Evolutionary conservation across 2,888 invertebrate species (phyloP).

Genomic region (Caenorhabditis panamensis): DNA sequence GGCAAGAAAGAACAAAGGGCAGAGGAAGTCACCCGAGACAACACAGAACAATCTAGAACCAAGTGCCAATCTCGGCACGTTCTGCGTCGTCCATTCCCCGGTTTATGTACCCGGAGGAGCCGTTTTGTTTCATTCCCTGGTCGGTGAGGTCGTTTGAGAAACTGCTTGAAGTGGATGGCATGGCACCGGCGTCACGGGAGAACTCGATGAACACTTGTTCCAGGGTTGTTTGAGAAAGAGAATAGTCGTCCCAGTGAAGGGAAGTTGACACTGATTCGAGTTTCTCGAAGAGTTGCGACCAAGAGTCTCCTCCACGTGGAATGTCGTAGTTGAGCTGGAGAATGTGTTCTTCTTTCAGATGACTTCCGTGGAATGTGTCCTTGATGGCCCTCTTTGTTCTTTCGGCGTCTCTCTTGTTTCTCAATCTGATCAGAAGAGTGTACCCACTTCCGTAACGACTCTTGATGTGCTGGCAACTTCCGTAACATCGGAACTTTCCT

Average conservation of each 20-base stretch:
- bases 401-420: slow-evolving; percentile 32
- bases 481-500: slow-evolving; percentile 80
- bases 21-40: background rate
- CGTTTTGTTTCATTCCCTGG: background rate
- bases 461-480: slow-evolving; percentile 86
- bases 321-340: slow-evolving; percentile 83
- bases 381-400: slow-evolving; percentile 81
- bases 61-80: background rate
- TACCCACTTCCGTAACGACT: slow-evolving; percentile 81
- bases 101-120: background rate
- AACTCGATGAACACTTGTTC: slow-evolving; percentile 86
- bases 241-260: slow-evolving; percentile 85
- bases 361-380: slow-evolving; percentile 84
- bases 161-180: background rate
- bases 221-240: slow-evolving; percentile 88
- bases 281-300: slow-evolving; percentile 82
- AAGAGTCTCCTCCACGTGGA: slow-evolving; percentile 80
- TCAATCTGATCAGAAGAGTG: slow-evolving; percentile 68
- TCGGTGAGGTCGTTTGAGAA: background rate
- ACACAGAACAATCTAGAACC: background rate
- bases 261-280: slow-evolving; percentile 83
- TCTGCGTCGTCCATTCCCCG: background rate
- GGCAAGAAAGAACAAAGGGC: background rate
- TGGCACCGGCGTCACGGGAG: slow-evolving; percentile 52
- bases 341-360: slow-evolving; percentile 84